Percentiles rank a stretch among this genome's conserved stretches.
These are phyloP conservation scores for Dicranocentrus wangi DNA, from an alignment of 2,888 invertebrate genomes.

Conservation along the genomic window DNA sequence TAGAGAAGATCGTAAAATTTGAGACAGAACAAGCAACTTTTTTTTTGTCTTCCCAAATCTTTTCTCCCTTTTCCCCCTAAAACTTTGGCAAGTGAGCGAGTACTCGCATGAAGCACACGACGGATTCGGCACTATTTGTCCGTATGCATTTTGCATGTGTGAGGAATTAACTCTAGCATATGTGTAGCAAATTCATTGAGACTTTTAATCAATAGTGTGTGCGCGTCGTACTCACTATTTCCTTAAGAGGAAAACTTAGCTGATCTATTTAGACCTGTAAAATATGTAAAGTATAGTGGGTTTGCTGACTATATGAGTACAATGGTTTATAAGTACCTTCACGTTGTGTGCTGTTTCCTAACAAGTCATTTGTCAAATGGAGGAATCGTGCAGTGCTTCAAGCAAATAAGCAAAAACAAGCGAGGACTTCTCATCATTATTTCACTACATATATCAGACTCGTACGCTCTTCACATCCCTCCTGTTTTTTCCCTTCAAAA, in stretches of 20 bases:
- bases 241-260: too few species aligned
- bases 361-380: conserved; percentile 62
- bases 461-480: conserved; percentile 7
- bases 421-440: conserved; percentile 49
- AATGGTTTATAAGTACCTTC: conserved; percentile 21
- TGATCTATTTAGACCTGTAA: background rate
- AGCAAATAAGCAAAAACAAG: conserved; percentile 45
- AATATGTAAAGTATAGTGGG: background rate
- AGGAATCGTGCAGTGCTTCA: conserved; percentile 57
- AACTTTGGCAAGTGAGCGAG: background rate
- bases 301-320: background rate
- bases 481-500: background rate
- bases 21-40: conserved; percentile 29
- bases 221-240: conserved; percentile 2
- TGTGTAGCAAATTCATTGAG: conserved; percentile 36
- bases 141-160: background rate
- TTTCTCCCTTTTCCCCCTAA: conserved; percentile 12
- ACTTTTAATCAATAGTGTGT: conserved; percentile 42
- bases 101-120: too few species aligned
- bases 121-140: too few species aligned
- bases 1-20: conserved; percentile 47
- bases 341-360: conserved; percentile 50
- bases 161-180: background rate
- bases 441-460: conserved; percentile 28
- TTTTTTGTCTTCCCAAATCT: conserved; percentile 19